Evolutionary conservation across 2,797 vertebrate genomes (phyloP).

Genomic region (Salarias fasciatus): DNA sequence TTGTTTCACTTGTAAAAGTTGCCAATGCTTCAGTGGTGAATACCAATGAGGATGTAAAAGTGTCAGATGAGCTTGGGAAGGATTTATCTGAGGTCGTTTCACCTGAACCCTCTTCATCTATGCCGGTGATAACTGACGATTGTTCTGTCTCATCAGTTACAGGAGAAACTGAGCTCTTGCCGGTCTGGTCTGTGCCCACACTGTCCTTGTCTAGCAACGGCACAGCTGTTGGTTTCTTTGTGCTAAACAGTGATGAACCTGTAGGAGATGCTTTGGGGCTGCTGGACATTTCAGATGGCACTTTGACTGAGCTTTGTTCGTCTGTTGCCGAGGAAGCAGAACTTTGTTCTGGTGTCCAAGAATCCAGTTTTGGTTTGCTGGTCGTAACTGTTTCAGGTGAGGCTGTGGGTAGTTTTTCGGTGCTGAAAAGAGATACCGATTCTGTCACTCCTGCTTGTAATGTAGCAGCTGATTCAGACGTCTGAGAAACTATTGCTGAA

Average conservation of each 20-base stretch:
- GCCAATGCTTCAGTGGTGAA: conserved; percentile 8
- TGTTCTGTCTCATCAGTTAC: background rate
- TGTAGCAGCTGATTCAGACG: background rate
- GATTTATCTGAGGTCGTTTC: conserved; percentile 12
- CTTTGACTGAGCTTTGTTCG: conserved; percentile 1
- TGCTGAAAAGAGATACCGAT: background rate
- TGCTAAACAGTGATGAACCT: conserved; percentile 15
- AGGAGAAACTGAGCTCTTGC: background rate
- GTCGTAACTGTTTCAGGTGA: background rate
- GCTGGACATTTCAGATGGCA: background rate
- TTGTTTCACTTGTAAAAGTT: background rate
- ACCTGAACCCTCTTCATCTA: conserved; percentile 33
- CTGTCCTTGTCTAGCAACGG: background rate
- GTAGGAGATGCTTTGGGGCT: background rate
- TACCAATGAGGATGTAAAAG: background rate
- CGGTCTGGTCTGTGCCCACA: background rate
- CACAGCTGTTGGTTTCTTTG: background rate
- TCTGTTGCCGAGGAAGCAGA: background rate
- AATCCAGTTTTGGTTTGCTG: background rate
- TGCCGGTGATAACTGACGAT: background rate
- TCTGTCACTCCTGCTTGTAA: background rate
- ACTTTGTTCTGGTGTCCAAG: background rate
- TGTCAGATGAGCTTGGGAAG: background rate
- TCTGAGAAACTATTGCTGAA: background rate
- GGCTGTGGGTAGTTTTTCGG: background rate